Conservation (phyloP, 2,888 invertebrate species). For the Conistra vaccinii region DNA sequence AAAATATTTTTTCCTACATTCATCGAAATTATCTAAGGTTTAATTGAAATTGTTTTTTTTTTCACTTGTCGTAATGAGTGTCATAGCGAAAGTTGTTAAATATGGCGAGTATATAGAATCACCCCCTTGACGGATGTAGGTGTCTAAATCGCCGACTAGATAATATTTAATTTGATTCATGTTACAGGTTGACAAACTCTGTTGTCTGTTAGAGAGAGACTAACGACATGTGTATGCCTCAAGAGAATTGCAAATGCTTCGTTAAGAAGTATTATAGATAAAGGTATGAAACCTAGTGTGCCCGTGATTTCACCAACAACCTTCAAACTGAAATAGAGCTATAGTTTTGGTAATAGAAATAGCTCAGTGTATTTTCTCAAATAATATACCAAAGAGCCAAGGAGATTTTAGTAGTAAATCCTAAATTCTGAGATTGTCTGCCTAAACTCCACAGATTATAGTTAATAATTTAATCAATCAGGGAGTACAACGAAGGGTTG, state of each 20-base stretch:
- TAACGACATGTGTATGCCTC: neutral
- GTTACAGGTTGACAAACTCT: neutral
- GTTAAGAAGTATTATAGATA: neutral
- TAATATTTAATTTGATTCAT: neutral
- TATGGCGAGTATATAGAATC: too few relatives aligned
- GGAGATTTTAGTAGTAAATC: constrained; percentile 1
- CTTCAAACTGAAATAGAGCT: neutral
- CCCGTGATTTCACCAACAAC: neutral
- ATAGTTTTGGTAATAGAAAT: neutral
- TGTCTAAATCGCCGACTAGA: too few relatives aligned
- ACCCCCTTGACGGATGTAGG: too few relatives aligned
- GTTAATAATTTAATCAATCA: constrained; percentile 30
- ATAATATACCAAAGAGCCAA: neutral
- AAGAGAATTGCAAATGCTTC: neutral
- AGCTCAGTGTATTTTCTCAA: neutral
- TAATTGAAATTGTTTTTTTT: too few relatives aligned
- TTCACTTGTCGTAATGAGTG: too few relatives aligned
- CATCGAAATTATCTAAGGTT: too few relatives aligned
- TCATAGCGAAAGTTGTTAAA: too few relatives aligned
- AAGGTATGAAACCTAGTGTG: neutral
- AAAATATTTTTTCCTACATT: too few relatives aligned
- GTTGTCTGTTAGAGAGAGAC: too few relatives aligned
- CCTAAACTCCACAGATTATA: constrained; percentile 25
- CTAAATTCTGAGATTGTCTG: constrained; percentile 3
- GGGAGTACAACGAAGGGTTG: constrained; percentile 7